Evolutionary conservation across 2,888 invertebrate species (phyloP).

Genomic region (Marronus borbonicus): DNA sequence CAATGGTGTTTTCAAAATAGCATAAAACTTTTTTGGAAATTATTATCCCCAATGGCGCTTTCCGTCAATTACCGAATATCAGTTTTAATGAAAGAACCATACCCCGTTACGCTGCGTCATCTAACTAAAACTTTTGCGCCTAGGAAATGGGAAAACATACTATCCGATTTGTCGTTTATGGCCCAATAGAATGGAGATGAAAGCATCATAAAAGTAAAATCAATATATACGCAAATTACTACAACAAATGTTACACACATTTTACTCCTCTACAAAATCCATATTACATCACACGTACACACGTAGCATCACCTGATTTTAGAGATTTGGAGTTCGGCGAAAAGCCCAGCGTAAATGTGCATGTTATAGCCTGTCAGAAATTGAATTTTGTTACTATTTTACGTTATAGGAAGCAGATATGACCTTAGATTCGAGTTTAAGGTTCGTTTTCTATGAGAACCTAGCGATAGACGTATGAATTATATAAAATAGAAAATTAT

Average conservation of each 20-base stretch:
- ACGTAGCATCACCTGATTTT: constrained; percentile 16
- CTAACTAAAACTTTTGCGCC: constrained; percentile 22
- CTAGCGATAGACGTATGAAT: too few species aligned
- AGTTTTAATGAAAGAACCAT: constrained; percentile 15
- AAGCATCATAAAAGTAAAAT: constrained; percentile 41
- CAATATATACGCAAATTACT: constrained; percentile 43
- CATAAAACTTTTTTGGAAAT: neutral
- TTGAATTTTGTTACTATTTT: constrained; percentile 34
- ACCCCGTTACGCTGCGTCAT: neutral
- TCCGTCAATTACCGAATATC: constrained; percentile 28
- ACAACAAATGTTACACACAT: constrained; percentile 41
- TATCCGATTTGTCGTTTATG: constrained; percentile 41
- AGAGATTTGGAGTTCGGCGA: constrained; percentile 10
- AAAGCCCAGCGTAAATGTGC: constrained; percentile 7
- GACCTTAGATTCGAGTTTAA: too few species aligned
- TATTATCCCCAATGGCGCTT: neutral
- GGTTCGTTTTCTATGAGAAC: too few species aligned
- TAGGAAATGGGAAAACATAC: constrained; percentile 33
- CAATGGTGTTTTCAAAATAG: neutral
- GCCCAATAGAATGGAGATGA: constrained; percentile 29
- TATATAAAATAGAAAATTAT: too few species aligned
- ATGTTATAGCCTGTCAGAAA: constrained; percentile 24
- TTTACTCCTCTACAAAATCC: constrained; percentile 32
- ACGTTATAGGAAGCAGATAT: too few species aligned
- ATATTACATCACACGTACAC: constrained; percentile 20